Evolutionary conservation across 2,888 invertebrate species (phyloP), one percentile per base, ranked within the genome.

Genomic region (Rapana venosa): DNA sequence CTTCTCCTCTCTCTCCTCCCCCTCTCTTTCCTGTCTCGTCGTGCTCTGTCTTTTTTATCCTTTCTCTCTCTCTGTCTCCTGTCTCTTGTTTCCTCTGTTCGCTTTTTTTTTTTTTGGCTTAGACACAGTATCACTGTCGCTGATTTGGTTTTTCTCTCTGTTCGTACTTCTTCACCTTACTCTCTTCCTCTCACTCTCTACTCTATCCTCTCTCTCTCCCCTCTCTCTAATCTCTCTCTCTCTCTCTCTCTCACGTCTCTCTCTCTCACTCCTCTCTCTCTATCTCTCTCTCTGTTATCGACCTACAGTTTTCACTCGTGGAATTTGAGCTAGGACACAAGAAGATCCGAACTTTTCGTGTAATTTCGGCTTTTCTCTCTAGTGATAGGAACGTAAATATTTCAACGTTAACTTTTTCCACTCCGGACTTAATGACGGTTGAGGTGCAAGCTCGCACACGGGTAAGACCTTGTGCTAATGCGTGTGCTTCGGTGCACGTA

Each of bases 251-350:
- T 26, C 30, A 15, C n/a, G n/a, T n/a, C n/a, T n/a, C 58, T 30
- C 58, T 30, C 77, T 6, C 77, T 6, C 77, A 2, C 77, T 15
- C 47, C 85, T 56, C 85, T 85, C 85, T 47, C 85, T 47, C 56
- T 85, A 13, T 85, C 85, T 85, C 85, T 85, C 85, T 85, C 85
- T 85, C 0, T 85, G 47, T n/a, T 47, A 47, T 8, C 47, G 47
- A 22, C 22, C 47, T 22, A 11, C 30, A 20, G 6, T 87, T 66
- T 30, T 70, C 15, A 26, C 61, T 35, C 61, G 2, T 61, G 47
- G 47, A 47, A 47, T 47, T 47, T 47, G 47, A 47, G 47, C 8
- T 47, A 47, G 4, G 47, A 47, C 4, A 47, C 47, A 47, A 47
- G 47, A 47, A 47, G 47, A 47, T 47, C 47, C 47, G 8, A 47